Conservation (phyloP, 2,888 invertebrate genomes). For the Pristionchus mayeri region DNA sequence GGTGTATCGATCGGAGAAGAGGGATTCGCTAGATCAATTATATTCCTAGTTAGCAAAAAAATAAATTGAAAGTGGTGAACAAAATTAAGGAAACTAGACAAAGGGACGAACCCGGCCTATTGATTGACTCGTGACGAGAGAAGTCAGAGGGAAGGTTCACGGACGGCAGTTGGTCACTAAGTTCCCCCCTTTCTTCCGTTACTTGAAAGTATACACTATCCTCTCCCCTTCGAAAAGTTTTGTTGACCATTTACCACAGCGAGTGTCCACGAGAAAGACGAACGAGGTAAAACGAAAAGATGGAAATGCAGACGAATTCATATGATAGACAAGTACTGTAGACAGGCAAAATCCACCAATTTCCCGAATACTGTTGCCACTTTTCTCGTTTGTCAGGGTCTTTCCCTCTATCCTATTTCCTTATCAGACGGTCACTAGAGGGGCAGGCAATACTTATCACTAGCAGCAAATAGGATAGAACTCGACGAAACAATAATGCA, state of each 20-base stretch:
- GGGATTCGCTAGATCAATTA: background rate
- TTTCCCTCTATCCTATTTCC: slow-evolving; percentile 4
- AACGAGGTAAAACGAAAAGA: too few species aligned
- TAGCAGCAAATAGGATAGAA: background rate
- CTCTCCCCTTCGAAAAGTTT: too few species aligned
- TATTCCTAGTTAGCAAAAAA: background rate
- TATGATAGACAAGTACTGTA: too few species aligned
- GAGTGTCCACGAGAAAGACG: too few species aligned
- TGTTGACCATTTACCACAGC: too few species aligned
- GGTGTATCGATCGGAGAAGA: background rate
- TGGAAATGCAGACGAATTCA: too few species aligned
- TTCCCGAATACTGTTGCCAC: too few species aligned
- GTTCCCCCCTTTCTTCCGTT: background rate
- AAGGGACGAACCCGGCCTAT: background rate
- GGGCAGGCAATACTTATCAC: background rate
- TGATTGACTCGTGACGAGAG: slow-evolving; percentile 2
- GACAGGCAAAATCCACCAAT: too few species aligned
- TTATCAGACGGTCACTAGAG: background rate
- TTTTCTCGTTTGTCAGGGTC: too few species aligned
- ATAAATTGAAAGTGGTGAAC: background rate
- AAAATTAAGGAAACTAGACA: background rate
- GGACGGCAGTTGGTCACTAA: slow-evolving; percentile 16
- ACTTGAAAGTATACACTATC: too few species aligned
- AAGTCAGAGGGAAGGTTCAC: background rate
- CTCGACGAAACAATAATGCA: background rate